phyloP scores from a whole-genome alignment of 2,113 vertebrate genomes.

The Taurulus bubalis region DNA sequence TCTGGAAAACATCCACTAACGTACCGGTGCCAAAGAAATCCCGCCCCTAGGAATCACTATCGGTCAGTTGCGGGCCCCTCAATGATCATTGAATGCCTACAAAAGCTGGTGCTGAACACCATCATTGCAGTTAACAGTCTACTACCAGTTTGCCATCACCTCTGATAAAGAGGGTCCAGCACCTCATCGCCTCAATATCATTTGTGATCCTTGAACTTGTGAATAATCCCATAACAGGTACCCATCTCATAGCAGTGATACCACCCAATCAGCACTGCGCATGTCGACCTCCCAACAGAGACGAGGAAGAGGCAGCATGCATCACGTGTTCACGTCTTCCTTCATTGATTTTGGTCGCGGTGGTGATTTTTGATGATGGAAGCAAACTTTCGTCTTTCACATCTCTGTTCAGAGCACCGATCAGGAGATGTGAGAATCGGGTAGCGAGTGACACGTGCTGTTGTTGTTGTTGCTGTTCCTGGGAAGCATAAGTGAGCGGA shows the following conservation, averaged over 20 bases:
- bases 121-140: background rate
- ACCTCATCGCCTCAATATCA: too few relatives aligned
- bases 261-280: too few relatives aligned
- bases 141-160: background rate
- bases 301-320: too few relatives aligned
- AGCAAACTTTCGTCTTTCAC: background rate
- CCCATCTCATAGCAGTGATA: too few relatives aligned
- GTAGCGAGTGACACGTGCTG: too few relatives aligned
- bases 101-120: background rate
- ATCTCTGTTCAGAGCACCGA: too few relatives aligned
- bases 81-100: background rate
- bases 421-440: too few relatives aligned
- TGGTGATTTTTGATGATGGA: background rate
- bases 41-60: background rate
- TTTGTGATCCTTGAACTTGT: too few relatives aligned
- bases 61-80: background rate
- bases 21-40: background rate
- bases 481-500: too few relatives aligned
- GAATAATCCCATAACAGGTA: too few relatives aligned
- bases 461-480: too few relatives aligned
- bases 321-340: background rate
- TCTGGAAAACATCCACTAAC: background rate
- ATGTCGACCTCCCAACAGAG: too few relatives aligned
- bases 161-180: background rate
- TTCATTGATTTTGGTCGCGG: background rate